Conservation (phyloP, 2,888 invertebrate species). For the Athalia rosae region DNA sequence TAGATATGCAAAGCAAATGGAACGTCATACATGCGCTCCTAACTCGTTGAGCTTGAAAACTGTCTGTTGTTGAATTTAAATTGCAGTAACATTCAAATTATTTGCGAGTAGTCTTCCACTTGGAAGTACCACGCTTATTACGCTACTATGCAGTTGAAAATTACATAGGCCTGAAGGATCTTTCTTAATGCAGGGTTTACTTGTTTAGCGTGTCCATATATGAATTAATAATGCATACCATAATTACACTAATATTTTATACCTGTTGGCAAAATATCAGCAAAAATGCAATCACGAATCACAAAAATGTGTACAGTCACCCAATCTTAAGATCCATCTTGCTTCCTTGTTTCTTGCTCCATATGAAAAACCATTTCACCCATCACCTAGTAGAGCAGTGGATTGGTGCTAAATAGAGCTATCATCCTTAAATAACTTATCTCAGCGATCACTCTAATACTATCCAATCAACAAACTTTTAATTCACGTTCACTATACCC, state of each 20-base stretch:
- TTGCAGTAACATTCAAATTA: too few species aligned
- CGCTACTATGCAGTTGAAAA: too few species aligned
- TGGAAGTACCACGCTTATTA: too few species aligned
- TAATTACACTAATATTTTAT: background rate
- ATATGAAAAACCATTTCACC: slow-evolving; percentile 29
- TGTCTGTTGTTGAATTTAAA: too few species aligned
- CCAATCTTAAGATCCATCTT: slow-evolving; percentile 44
- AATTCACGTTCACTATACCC: slow-evolving; percentile 10
- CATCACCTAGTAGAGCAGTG: slow-evolving; percentile 47
- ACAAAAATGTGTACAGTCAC: slow-evolving; percentile 42
- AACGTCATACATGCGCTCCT: background rate
- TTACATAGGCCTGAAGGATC: too few species aligned
- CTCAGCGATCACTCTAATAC: slow-evolving; percentile 40
- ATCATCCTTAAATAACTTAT: slow-evolving; percentile 38
- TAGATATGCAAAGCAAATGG: slow-evolving; percentile 1
- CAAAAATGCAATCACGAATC: slow-evolving; percentile 30
- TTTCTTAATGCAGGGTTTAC: too few species aligned
- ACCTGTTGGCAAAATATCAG: slow-evolving; percentile 40
- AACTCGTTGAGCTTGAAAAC: background rate
- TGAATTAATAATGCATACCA: too few species aligned
- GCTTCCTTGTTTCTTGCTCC: slow-evolving; percentile 44
- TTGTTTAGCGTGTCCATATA: too few species aligned
- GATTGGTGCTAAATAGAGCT: slow-evolving; percentile 46
- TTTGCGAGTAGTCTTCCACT: too few species aligned
- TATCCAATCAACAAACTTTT: slow-evolving; percentile 3